phyloP scores from a whole-genome alignment of 2,797 vertebrate species.

The Amniataba percoides region DNA sequence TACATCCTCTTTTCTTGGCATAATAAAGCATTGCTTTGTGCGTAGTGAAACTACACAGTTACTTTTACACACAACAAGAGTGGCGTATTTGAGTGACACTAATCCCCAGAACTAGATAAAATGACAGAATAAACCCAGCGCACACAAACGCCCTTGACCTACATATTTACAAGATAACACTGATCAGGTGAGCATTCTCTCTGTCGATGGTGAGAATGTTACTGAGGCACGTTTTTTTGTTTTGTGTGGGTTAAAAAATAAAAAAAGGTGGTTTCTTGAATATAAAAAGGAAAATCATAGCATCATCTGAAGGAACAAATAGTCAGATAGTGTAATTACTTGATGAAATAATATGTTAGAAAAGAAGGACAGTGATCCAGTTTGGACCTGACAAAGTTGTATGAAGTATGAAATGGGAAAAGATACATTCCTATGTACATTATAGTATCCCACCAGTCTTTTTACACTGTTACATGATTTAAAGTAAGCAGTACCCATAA shows the following conservation, averaged over 20 bases:
- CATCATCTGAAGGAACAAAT: slow-evolving; percentile 41
- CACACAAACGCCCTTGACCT: slow-evolving; percentile 65
- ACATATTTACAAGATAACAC: slow-evolving; percentile 67
- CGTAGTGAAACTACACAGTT: slow-evolving; percentile 52
- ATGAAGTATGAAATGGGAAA: slow-evolving; percentile 51
- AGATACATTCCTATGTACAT: slow-evolving; percentile 72
- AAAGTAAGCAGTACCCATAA: slow-evolving; percentile 16
- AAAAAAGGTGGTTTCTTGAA: slow-evolving; percentile 25
- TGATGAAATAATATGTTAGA: slow-evolving; percentile 37
- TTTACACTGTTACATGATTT: slow-evolving; percentile 32
- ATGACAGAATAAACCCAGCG: slow-evolving; percentile 58
- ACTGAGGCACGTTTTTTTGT: slow-evolving; percentile 77
- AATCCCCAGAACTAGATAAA: slow-evolving; percentile 71
- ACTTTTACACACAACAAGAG: slow-evolving; percentile 57
- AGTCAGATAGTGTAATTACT: slow-evolving; percentile 24
- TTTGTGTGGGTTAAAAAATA: slow-evolving; percentile 48
- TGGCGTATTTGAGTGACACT: slow-evolving; percentile 65
- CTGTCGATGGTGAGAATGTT: slow-evolving; percentile 66
- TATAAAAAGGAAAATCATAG: slow-evolving; percentile 66
- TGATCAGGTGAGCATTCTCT: slow-evolving; percentile 69
- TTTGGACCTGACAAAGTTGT: slow-evolving; percentile 33
- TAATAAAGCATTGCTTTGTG: slow-evolving; percentile 47
- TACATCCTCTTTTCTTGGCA: slow-evolving; percentile 39
- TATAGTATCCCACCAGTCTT: slow-evolving; percentile 25
- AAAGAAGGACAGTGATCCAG: slow-evolving; percentile 44